Conservation (phyloP, 2,797 vertebrate genomes). For the Clarias pachynema region DNA sequence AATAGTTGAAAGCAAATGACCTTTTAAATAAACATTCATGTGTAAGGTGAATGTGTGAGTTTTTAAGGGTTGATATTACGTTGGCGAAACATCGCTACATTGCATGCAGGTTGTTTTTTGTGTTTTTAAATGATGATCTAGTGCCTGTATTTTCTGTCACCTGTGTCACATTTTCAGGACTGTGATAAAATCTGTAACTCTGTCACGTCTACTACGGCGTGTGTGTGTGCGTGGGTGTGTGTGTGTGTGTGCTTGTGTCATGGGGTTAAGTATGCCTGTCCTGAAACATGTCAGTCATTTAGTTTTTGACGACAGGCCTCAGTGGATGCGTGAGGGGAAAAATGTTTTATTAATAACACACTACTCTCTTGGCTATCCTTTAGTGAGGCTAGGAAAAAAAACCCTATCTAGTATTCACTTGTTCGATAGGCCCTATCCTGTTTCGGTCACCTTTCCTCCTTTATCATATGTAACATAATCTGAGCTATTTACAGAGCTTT, state of each 20-base stretch:
- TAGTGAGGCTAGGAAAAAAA: too few species aligned
- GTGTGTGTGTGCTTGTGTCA: not conserved
- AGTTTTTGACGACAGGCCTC: constrained; percentile 16
- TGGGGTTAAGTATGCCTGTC: constrained; percentile 20
- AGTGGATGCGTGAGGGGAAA: not conserved
- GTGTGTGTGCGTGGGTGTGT: constrained; percentile 6
- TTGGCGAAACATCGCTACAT: not conserved
- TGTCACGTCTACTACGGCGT: not conserved
- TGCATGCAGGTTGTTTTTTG: not conserved
- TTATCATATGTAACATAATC: constrained; percentile 19
- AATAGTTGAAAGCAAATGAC: not conserved
- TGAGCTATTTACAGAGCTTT: constrained; percentile 19
- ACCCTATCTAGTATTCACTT: constrained; percentile 10
- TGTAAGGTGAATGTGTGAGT: not conserved
- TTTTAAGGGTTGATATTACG: not conserved
- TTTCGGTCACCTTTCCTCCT: constrained; percentile 37
- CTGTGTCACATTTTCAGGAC: not conserved
- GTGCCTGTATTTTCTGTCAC: not conserved
- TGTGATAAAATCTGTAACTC: not conserved
- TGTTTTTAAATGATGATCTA: not conserved
- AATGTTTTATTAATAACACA: constrained; percentile 21
- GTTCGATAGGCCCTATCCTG: constrained; percentile 17
- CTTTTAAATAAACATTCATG: not conserved
- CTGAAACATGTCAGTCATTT: constrained; percentile 36
- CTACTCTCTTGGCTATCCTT: not conserved